Base-by-base conservation (phyloP, 2,113 vertebrate species). In the Leptobrachium leishanense region DNA sequence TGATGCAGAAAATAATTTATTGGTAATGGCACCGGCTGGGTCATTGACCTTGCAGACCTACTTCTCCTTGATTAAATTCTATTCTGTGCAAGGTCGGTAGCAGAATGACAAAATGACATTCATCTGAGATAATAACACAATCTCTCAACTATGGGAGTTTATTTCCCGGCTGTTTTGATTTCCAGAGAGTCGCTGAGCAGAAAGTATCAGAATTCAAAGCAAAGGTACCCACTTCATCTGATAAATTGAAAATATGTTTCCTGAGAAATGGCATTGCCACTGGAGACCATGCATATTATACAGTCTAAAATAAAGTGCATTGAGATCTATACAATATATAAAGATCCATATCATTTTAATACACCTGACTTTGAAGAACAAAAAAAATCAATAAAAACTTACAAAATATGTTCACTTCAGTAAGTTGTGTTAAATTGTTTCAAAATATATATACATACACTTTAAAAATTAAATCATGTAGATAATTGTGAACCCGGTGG, bases 41-140 rank as follows among this genome's bases (percentile, higher is more conserved):
- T 72, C 78, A 81, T 67, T 81, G 78, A 81, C 78, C 72, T 74
- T 81, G 72, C 20, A 74, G 57, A 43, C 64, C 43, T 64, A 20
- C 72, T 67, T 74, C 72, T 62, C 20, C 78, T 68, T 81, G 78
- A 81, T 74, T 59, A 40, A 74, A 81, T 81, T 81, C 73, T 59
- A 6, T 53, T 74, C 6, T 41, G 41, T 74, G 65, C 78, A 46
- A 15, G 64, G 64, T 59, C 46, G 41, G 40, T 68, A 57, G 2
- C 9, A 74, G 70, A 74, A 72, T 74, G 41, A 68, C 50, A 74
- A 78, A 71, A 70, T 62, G 57, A 43, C 68, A 71, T 70, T 80
- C 64, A 43, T 67, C 46, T 12, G 62, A 68, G 70, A 80, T 73
- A 74, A 74, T 80, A 67, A 74, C 53, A 43, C 66, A 68, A 68